phyloP scores from a whole-genome alignment of 2,888 invertebrate genomes.

The Pterostichus madidus region DNA sequence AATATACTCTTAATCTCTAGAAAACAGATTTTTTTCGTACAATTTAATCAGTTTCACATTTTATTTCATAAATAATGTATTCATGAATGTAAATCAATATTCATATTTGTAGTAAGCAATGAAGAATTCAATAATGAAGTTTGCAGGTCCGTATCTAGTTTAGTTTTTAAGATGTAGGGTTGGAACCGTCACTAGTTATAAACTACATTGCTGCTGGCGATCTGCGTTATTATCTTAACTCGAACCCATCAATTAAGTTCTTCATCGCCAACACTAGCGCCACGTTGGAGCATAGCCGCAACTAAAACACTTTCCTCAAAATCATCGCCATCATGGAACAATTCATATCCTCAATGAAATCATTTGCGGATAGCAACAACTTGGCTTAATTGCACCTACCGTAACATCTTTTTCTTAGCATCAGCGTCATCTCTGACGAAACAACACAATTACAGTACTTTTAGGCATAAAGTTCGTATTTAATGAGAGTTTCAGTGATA shows the following conservation, averaged over 20 bases:
- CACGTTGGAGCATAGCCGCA: background rate
- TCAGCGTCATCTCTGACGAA: conserved; percentile 2
- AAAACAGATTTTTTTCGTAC: too few relatives aligned
- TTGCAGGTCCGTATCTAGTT: too few relatives aligned
- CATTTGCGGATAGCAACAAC: conserved; percentile 3
- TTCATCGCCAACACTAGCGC: background rate
- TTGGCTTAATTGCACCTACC: background rate
- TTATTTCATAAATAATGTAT: too few relatives aligned
- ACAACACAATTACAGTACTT: conserved; percentile 19
- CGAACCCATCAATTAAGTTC: background rate
- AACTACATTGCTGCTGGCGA: too few relatives aligned
- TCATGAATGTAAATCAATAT: too few relatives aligned
- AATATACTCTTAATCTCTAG: too few relatives aligned
- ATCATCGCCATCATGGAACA: conserved; percentile 34
- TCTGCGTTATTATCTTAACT: too few relatives aligned
- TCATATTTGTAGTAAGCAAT: too few relatives aligned
- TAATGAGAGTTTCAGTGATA: conserved; percentile 33
- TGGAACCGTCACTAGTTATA: too few relatives aligned
- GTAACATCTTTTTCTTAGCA: conserved; percentile 12
- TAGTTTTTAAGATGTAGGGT: too few relatives aligned
- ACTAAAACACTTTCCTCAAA: conserved; percentile 17
- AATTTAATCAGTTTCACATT: too few relatives aligned
- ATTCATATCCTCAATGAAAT: conserved; percentile 19
- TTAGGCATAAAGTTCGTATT: conserved; percentile 38
- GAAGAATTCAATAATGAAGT: too few relatives aligned